Evolutionary conservation across 2,113 vertebrate genomes (phyloP), one percentile per base, ranked within the genome.

Genomic region (Ibidorhyncha struthersii): DNA sequence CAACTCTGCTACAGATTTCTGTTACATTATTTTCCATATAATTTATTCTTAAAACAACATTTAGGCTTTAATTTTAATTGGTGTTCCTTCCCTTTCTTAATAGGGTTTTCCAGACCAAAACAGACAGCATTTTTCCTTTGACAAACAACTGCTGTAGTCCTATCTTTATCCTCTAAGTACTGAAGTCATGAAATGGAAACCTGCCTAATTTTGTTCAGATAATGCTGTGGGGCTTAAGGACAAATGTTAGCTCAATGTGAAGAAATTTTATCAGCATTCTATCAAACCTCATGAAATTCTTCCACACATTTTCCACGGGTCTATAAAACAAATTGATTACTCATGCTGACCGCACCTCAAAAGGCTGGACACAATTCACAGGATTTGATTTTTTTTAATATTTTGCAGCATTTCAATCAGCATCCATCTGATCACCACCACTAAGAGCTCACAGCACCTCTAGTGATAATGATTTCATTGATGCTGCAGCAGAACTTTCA

Each of bases 51-150:
- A 83, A 83, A 96, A 93, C 89, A 97, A 97, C 78, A 91, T 87
- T 94, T 94, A 69, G 43, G 34, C 49, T 95, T 93, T 96, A 95
- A 95, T 95, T 96, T 95, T 95, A 90, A 96, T 86, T 89, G 87
- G 77, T 90, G 49, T 47, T 89, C 87, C 79, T 97, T 92, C 61
- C 13, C 27, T 90, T 40, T 59, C 66, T 59, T 36, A 89, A 34
- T 25, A 78, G 65, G 26, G 50, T 73, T 67, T 71, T 69, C 81
- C 90, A 86, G 84, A 89, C 90, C 86, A 65, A 85, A 88, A 90
- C 80, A 93, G 76, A 66, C 38, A 86, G 45, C 34, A 7, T 86
- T 94, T 91, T 86, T 43, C 61, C 56, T 30, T 25, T 52, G 50
- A 95, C 79, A 95, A 96, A 89, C 77, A 72, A 43, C 52, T 73